A percentile compares a stretch with the other conserved stretches of the same genome.
phyloP scores from a whole-genome alignment of 2,113 vertebrate species.

The Dinomys branickii region DNA sequence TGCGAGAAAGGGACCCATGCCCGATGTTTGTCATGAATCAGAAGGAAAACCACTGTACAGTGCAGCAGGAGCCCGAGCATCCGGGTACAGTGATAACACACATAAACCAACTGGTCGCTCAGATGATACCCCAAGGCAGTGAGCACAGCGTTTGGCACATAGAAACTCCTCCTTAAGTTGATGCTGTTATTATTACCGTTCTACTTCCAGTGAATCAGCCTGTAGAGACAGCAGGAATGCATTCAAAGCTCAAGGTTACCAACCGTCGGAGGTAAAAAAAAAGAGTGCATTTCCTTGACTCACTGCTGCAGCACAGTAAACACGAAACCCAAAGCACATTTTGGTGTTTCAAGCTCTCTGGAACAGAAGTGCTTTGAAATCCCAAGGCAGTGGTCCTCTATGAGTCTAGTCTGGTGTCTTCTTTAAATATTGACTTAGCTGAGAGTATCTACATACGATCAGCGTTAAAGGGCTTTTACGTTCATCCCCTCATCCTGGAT shows the following conservation, averaged over 20 bases:
- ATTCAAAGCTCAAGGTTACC: not conserved
- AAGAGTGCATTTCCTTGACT: not conserved
- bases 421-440: constrained; percentile 50
- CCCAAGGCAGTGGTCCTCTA: not conserved
- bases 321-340: not conserved
- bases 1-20: not conserved
- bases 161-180: not conserved
- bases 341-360: not conserved
- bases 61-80: too few relatives aligned
- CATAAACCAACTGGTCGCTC: not conserved
- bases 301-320: not conserved
- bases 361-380: not conserved
- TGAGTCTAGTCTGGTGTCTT: not conserved
- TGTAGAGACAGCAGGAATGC: not conserved
- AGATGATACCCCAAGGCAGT: not conserved
- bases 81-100: accelerated
- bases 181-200: not conserved
- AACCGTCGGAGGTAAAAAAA: not conserved
- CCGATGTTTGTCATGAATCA: not conserved
- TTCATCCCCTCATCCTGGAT: constrained; percentile 22
- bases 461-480: constrained; percentile 42
- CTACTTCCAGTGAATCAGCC: not conserved
- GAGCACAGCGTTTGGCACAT: not conserved
- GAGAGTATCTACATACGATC: constrained; percentile 22
- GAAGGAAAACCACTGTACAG: not conserved